Percentiles rank a stretch among this genome's conserved stretches.
These are phyloP conservation scores for Platyrinchus mystaceus DNA, from an alignment of 2,797 vertebrate genomes.

Conservation along the genomic window DNA sequence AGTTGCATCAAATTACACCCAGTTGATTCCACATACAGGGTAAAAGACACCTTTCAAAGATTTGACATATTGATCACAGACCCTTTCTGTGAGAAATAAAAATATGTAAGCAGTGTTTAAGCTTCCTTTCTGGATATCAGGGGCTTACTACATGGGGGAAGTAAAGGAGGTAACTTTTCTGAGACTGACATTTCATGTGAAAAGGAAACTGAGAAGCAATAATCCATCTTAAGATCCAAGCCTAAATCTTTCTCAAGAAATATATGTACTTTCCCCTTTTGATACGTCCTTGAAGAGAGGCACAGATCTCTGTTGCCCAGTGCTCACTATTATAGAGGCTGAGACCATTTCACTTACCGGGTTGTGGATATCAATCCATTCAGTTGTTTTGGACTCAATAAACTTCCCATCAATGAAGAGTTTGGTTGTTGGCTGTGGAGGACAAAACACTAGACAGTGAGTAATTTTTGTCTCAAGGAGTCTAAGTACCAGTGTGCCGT, in stretches of 20 bases:
- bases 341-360: conserved; percentile 82
- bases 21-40: not conserved
- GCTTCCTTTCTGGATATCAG: not conserved
- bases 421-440: conserved; percentile 89
- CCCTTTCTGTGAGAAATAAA: not conserved
- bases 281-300: not conserved
- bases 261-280: not conserved
- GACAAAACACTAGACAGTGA: conserved; percentile 3
- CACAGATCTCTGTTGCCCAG: not conserved
- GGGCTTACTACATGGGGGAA: not conserved
- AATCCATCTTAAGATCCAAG: not conserved
- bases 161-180: not conserved
- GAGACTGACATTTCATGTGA: not conserved
- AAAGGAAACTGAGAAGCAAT: not conserved
- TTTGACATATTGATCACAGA: not conserved
- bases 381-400: conserved; percentile 90
- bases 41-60: not conserved
- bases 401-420: conserved; percentile 98
- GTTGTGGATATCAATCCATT: conserved; percentile 96
- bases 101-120: not conserved
- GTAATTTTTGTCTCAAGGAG: not conserved
- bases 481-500: not conserved
- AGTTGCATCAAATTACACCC: not conserved
- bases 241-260: not conserved
- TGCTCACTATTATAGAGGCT: not conserved